Conservation (phyloP, 2,113 vertebrate species). For the Mobula hypostoma region DNA sequence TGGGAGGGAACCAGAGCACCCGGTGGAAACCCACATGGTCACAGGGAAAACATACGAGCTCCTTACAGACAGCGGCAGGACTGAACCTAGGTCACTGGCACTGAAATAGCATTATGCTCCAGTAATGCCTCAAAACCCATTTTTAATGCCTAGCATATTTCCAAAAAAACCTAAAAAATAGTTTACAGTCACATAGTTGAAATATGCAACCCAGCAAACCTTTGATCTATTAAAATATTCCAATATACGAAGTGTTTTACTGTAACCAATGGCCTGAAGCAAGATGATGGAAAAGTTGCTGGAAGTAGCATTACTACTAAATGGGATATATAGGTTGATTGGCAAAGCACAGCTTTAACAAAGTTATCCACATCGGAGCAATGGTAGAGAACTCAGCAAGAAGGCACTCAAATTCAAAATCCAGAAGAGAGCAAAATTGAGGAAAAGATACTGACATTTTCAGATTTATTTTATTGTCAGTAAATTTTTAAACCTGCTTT, state of each 20-base stretch:
- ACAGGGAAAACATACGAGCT: too few species aligned
- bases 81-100: too few species aligned
- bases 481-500: background rate
- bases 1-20: too few species aligned
- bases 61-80: too few species aligned
- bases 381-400: background rate
- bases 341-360: background rate
- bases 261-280: background rate
- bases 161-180: background rate
- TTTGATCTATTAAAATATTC: background rate
- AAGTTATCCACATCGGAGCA: background rate
- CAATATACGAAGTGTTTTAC: background rate
- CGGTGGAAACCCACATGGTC: too few species aligned
- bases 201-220: background rate
- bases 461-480: background rate
- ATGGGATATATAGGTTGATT: background rate
- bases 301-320: background rate
- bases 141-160: background rate
- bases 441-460: background rate
- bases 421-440: background rate
- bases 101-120: too few species aligned
- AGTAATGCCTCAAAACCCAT: background rate
- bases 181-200: background rate
- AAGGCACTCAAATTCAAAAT: background rate
- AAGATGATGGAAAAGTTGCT: background rate